A percentile compares a stretch with the other conserved stretches of the same genome.
Evolutionary conservation across 2,113 vertebrate species (phyloP).

Genomic region (Phylloscopus trochiloides): DNA sequence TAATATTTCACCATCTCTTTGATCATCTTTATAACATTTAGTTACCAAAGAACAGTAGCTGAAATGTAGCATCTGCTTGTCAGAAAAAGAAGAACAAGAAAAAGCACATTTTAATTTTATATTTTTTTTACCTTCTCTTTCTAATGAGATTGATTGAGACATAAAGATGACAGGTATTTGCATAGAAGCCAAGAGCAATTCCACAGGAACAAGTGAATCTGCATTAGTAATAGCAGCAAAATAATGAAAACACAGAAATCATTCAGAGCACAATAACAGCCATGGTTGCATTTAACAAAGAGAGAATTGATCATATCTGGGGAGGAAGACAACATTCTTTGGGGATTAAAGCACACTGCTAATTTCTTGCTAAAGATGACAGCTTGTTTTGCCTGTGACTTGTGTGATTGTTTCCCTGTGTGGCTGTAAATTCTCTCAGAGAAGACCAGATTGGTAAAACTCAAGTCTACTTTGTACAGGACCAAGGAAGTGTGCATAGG

Average conservation of each 20-base stretch:
- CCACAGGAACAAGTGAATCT: neutral
- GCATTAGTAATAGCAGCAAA: neutral
- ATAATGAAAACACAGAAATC: neutral
- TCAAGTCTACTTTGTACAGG: neutral
- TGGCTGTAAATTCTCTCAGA: neutral
- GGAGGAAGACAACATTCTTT: neutral
- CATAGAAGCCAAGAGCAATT: neutral
- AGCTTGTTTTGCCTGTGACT: neutral
- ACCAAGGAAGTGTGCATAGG: neutral
- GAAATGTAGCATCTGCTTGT: neutral
- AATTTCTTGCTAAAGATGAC: neutral
- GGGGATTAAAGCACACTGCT: neutral
- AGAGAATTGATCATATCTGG: neutral
- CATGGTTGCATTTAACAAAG: neutral
- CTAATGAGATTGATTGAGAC: neutral
- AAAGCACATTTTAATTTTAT: neutral
- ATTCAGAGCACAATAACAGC: neutral
- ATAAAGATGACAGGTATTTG: neutral
- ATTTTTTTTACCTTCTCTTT: neutral
- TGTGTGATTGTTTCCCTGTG: neutral
- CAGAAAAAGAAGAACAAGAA: neutral
- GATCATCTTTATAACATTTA: constrained; percentile 30
- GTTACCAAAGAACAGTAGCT: neutral
- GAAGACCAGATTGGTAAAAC: neutral
- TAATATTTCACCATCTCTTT: constrained; percentile 63